These are phyloP conservation scores for Panthera tigris DNA, from an alignment of 2,113 vertebrate species.

Conservation along the genomic window DNA sequence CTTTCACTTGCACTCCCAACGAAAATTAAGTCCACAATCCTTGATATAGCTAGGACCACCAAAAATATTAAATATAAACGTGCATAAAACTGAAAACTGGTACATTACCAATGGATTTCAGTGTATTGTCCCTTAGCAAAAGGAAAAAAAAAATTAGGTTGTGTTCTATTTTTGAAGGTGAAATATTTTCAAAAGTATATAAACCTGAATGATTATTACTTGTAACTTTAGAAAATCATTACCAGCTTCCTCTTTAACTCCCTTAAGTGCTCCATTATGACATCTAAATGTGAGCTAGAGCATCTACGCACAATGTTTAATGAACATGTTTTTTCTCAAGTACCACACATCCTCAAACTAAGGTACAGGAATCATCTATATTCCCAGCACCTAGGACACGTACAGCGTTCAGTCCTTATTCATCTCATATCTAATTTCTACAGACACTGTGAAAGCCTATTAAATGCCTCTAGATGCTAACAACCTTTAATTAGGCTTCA, in stretches of 20 bases:
- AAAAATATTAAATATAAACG: neutral
- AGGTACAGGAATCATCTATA: neutral
- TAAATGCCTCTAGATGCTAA: neutral
- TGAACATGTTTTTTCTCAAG: neutral
- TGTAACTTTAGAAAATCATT: conserved; percentile 27
- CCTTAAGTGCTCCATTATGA: neutral
- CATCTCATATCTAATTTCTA: neutral
- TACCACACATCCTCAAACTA: neutral
- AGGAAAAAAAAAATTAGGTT: neutral
- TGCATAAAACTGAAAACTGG: neutral
- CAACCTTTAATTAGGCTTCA: neutral
- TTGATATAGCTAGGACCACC: neutral
- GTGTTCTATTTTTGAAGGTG: neutral
- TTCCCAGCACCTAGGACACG: neutral
- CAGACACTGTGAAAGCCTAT: neutral
- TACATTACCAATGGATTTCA: neutral
- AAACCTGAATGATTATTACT: neutral
- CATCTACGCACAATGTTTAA: neutral
- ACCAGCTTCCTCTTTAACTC: conserved; percentile 34
- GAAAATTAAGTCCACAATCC: neutral
- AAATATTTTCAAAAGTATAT: neutral
- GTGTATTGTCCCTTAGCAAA: neutral
- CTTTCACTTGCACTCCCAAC: neutral
- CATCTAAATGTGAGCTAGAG: neutral
- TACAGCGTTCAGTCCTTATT: neutral